Base-by-base conservation (phyloP, 2,113 vertebrate genomes). In the Gobiocypris rarus region DNA sequence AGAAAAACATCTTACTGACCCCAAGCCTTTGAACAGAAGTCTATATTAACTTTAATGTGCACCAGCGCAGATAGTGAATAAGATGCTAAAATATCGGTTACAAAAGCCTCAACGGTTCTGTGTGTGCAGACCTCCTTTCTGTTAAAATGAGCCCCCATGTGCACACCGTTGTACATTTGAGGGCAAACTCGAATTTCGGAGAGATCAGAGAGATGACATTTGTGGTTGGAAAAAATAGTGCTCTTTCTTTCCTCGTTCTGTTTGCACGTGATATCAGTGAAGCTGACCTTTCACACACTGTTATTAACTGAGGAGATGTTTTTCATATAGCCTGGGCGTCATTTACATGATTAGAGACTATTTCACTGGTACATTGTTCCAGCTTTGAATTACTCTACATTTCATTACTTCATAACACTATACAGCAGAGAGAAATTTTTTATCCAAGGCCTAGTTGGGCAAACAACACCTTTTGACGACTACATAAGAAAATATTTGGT, bases 21-120 rank as follows among this genome's bases (percentile, higher is more conserved):
- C 34, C 67, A 70, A 41, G 14, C 15, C 22, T 63, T 8, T 15
- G 34, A 22, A 22, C 52, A 9, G 7, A 9, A 54, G 50, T 19
- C 15, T 70, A 38, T 45, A 43, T 71, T 26, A 74, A 50, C 24
- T 26, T 50, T 3, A 50, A 24, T 74, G 38, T 65, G 70, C 41
- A 17, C n/a, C 24, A 52, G 45, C 71, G 45, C 38, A 75, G 71
- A 75, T 9, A 75, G 24, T 19, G 45, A 31, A 52, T 45, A 71
- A 5, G 2, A 67, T 83, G 80, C 89, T 89, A 54, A 75, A 87
- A 87, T 41, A 90, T 91, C 86, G 81, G 76, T 73, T 34, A 81
- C 15, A 45, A 77, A 69, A 84, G 87, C 85, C 87, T 90, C 43
- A 59, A 14, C 84, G 34, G 83, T 81, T 67, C 84, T 67, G 83